A percentile compares a stretch with the other conserved stretches of the same genome.
Conservation (phyloP, 2,888 invertebrate species). For the Seira sanloemensis region DNA sequence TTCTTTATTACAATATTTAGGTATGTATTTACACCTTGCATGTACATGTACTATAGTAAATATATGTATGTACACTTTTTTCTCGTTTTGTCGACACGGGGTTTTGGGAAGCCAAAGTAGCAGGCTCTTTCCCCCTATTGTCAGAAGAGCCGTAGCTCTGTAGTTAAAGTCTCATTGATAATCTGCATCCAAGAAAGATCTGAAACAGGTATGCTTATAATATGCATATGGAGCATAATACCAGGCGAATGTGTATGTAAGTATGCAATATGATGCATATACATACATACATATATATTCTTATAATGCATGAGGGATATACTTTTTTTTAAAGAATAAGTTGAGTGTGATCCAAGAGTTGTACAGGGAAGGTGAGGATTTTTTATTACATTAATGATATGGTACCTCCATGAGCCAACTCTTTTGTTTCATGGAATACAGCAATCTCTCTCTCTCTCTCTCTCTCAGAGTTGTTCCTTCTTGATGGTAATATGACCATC, state of each 20-base stretch:
- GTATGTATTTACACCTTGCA: too few relatives aligned
- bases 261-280: too few relatives aligned
- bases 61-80: background rate
- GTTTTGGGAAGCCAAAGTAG: background rate
- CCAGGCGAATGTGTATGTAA: background rate
- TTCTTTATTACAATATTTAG: too few relatives aligned
- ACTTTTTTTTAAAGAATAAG: background rate
- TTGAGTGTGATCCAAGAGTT: too few relatives aligned
- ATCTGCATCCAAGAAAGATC: background rate
- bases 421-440: background rate
- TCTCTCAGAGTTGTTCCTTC: background rate
- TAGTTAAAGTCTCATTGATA: conserved; percentile 7
- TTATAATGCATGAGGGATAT: too few relatives aligned
- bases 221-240: background rate
- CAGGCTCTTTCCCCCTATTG: background rate
- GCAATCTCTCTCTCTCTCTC: background rate
- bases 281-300: too few relatives aligned
- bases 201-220: background rate
- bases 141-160: background rate
- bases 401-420: conserved; percentile 3
- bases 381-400: conserved; percentile 17
- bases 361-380: background rate
- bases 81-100: background rate
- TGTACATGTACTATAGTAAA: background rate
- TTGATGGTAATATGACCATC: too few relatives aligned